Conservation (phyloP, 2,113 vertebrate genomes). For the Myrmophylax atrothorax region DNA sequence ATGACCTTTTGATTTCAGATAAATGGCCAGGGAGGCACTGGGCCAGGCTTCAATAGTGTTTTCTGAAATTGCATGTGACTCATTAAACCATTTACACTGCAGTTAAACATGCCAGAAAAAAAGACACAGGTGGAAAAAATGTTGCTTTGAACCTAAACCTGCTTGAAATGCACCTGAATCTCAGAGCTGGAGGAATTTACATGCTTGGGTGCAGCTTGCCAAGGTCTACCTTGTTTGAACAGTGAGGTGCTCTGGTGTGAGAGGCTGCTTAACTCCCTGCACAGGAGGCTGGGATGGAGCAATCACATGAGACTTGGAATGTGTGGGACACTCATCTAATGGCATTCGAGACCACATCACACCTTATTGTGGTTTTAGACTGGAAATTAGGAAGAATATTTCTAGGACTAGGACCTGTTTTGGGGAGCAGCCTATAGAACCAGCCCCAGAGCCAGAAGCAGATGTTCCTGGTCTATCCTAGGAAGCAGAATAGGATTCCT, state of each 20-base stretch:
- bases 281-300: background rate
- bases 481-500: background rate
- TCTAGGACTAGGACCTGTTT: background rate
- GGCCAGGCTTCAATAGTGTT: background rate
- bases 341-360: rapidly evolving
- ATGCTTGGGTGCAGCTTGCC: background rate
- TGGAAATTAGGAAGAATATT: background rate
- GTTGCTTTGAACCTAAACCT: background rate
- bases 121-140: background rate
- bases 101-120: background rate
- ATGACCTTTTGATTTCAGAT: constrained; percentile 31
- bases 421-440: background rate
- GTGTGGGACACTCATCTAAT: background rate
- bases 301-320: background rate
- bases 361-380: background rate
- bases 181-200: background rate
- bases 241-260: background rate
- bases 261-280: background rate
- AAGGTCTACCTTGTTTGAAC: background rate
- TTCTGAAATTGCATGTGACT: constrained; percentile 13
- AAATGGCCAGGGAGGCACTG: constrained; percentile 12
- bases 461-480: background rate
- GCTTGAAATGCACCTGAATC: background rate
- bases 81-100: background rate
- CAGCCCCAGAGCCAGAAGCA: background rate